Evolutionary conservation across 2,888 invertebrate genomes (phyloP).

Genomic region (Mesorhabditis belari): DNA sequence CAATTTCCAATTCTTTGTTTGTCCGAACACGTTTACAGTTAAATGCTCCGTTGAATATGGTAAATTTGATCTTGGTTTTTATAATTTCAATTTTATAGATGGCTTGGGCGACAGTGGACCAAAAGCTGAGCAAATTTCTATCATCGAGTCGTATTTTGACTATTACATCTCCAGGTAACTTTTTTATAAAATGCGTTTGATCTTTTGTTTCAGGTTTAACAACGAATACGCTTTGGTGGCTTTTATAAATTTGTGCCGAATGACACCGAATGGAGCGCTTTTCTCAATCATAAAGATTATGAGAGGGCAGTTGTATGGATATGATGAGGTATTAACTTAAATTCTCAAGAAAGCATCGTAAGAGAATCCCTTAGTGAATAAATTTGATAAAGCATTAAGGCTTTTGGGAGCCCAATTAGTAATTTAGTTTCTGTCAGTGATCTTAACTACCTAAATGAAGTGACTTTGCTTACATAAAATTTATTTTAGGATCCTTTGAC

Average conservation of each 20-base stretch:
- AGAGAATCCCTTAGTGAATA: too few species aligned
- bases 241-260: constrained; percentile 13
- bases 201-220: constrained; percentile 6
- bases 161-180: constrained; percentile 3
- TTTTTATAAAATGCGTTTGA: constrained; percentile 2
- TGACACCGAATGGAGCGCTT: constrained; percentile 19
- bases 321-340: too few species aligned
- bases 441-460: too few species aligned
- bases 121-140: constrained; percentile 9
- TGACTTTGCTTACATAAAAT: not conserved
- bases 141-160: constrained; percentile 11
- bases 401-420: not conserved
- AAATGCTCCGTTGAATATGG: constrained; percentile 12
- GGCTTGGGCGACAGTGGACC: constrained; percentile 9
- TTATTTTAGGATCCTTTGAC: too few species aligned
- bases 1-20: constrained; percentile 11
- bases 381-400: not conserved
- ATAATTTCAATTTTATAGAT: not conserved
- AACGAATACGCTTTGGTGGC: constrained; percentile 15
- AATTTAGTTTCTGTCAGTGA: too few species aligned
- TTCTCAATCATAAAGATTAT: constrained; percentile 31
- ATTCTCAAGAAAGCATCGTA: too few species aligned
- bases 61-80: constrained; percentile 1
- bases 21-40: constrained; percentile 8
- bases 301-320: constrained; percentile 35